These are phyloP conservation scores for Yponomeuta plumbellus DNA, from an alignment of 2,888 invertebrate species.

Conservation along the genomic window DNA sequence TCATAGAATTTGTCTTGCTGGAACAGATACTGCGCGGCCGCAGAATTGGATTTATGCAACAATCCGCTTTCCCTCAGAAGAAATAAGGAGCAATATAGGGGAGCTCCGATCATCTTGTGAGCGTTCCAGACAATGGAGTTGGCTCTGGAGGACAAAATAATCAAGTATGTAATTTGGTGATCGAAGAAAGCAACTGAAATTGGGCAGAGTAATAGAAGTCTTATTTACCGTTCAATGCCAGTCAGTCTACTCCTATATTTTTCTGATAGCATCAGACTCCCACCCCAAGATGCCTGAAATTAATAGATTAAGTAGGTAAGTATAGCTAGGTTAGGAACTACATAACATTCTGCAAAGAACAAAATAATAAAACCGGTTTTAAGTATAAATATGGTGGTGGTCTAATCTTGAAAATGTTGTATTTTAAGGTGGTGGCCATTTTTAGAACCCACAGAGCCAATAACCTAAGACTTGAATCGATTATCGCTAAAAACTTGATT, in stretches of 20 bases:
- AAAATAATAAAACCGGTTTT: too few species aligned
- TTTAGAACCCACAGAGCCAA: too few species aligned
- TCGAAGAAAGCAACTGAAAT: neutral
- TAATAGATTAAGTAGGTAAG: neutral
- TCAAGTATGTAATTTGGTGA: neutral
- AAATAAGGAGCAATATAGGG: constrained; percentile 86
- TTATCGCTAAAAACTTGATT: too few species aligned
- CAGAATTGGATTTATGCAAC: constrained; percentile 81
- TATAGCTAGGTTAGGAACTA: neutral
- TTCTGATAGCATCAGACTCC: constrained; percentile 81
- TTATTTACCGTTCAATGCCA: constrained; percentile 78
- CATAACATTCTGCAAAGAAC: too few species aligned
- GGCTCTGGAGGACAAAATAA: constrained; percentile 60
- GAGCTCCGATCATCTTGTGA: constrained; percentile 89
- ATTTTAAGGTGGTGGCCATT: too few species aligned
- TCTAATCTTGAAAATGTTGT: too few species aligned
- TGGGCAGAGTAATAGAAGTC: neutral
- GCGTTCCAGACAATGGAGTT: constrained; percentile 91
- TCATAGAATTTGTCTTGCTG: constrained; percentile 92
- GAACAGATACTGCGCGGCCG: constrained; percentile 85
- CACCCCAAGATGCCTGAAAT: constrained; percentile 87
- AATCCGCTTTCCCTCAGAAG: constrained; percentile 77
- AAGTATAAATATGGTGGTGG: too few species aligned
- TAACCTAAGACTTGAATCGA: too few species aligned
- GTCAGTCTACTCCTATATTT: constrained; percentile 77